phyloP scores from a whole-genome alignment of 2,113 vertebrate species.

The Macaca fascicularis region DNA sequence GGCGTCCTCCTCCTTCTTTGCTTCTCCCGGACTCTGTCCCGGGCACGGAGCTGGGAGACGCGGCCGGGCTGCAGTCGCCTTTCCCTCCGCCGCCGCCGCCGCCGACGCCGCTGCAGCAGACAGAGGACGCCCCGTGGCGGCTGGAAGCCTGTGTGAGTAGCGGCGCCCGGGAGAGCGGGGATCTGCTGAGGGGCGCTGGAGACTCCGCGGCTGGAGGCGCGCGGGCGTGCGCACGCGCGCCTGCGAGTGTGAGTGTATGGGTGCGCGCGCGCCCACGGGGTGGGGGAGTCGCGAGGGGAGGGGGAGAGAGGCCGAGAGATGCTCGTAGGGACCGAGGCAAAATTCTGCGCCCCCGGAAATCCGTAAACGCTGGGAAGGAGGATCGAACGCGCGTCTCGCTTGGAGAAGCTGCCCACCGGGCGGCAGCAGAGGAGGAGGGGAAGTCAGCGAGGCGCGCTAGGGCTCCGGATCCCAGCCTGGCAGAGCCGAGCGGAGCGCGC shows the following conservation, averaged over 20 bases:
- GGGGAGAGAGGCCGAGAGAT: slow-evolving; percentile 52
- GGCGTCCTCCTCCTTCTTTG: slow-evolving; percentile 47
- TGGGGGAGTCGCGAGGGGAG: not conserved
- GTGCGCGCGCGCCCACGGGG: slow-evolving; percentile 52
- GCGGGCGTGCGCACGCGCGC: slow-evolving; percentile 70
- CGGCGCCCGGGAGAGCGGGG: slow-evolving; percentile 60
- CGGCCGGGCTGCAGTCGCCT: slow-evolving; percentile 36
- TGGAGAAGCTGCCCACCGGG: not conserved
- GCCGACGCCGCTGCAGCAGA: slow-evolving; percentile 71
- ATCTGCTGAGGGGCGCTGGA: slow-evolving; percentile 53
- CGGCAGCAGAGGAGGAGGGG: not conserved
- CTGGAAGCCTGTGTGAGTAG: slow-evolving; percentile 75
- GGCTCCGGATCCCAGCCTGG: not conserved
- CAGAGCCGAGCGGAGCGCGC: not conserved
- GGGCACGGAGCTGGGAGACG: not conserved
- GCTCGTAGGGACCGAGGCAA: slow-evolving; percentile 82
- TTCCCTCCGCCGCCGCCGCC: not conserved
- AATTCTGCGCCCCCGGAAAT: slow-evolving; percentile 79
- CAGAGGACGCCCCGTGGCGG: slow-evolving; percentile 83
- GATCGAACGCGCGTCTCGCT: not conserved
- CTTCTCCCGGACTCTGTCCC: slow-evolving; percentile 52
- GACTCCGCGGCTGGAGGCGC: slow-evolving; percentile 74
- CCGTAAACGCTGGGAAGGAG: slow-evolving; percentile 34
- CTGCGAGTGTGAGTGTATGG: not conserved
- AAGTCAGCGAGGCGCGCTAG: not conserved